phyloP scores from a whole-genome alignment of 2,888 invertebrate species.

The Dysmachus trigonus region DNA sequence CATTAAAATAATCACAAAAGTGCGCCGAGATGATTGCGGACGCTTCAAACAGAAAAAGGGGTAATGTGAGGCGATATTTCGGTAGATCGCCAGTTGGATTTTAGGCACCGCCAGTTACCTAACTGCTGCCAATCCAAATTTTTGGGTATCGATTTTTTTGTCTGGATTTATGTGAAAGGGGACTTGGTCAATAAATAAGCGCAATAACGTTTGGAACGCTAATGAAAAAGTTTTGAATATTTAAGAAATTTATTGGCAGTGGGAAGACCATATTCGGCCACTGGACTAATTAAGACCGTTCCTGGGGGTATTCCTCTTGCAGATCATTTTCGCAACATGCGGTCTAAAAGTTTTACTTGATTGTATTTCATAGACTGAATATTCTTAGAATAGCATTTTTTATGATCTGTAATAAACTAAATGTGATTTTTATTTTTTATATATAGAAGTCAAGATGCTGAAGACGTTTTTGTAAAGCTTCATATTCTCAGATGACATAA shows the following conservation, averaged over 20 bases:
- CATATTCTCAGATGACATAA: no score
- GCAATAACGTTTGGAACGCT: not conserved
- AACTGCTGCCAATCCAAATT: not conserved
- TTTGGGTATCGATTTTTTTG: not conserved
- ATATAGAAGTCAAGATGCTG: no score
- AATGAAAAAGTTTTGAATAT: not conserved
- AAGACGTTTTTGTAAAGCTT: no score
- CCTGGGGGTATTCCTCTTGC: not conserved
- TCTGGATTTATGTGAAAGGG: not conserved
- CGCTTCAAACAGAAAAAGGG: not conserved
- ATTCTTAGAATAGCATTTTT: not conserved
- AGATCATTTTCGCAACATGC: not conserved
- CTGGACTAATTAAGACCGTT: not conserved
- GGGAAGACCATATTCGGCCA: not conserved
- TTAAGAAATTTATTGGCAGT: not conserved
- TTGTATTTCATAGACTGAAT: not conserved
- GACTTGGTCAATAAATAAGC: conserved; percentile 1
- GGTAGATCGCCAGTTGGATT: not conserved
- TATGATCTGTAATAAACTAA: not conserved
- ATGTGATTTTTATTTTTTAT: no score
- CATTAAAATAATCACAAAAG: conserved; percentile 9
- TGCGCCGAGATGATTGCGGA: not conserved
- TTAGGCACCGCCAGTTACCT: not conserved
- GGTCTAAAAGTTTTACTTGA: not conserved
- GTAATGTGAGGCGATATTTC: not conserved